Conservation (phyloP, 2,113 vertebrate genomes). For the Forbesichthys agassizii region DNA sequence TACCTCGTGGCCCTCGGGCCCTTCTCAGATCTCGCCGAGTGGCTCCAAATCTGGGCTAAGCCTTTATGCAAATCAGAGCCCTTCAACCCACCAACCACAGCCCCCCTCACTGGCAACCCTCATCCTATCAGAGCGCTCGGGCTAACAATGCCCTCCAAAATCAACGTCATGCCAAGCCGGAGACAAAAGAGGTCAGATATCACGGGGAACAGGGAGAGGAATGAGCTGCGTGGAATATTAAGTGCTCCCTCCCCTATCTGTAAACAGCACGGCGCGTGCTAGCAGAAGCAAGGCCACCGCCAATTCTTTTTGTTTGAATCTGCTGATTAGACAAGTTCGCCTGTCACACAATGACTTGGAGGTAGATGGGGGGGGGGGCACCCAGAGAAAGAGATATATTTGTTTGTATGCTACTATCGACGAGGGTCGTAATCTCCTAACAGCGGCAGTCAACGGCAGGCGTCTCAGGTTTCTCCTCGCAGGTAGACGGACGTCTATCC, state of each 20-base stretch:
- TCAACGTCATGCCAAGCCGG: constrained; percentile 74
- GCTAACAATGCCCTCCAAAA: constrained; percentile 80
- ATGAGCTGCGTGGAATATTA: constrained; percentile 71
- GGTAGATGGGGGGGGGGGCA: constrained; percentile 21
- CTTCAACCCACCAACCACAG: constrained; percentile 71
- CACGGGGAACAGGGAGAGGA: constrained; percentile 72
- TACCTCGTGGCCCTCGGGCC: constrained; percentile 76
- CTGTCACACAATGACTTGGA: constrained; percentile 65
- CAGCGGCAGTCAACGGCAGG: constrained; percentile 35
- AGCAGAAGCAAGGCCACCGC: constrained; percentile 69
- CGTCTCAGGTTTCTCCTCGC: constrained; percentile 44
- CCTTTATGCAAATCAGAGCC: constrained; percentile 76
- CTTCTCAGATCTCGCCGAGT: constrained; percentile 76
- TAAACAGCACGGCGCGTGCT: constrained; percentile 64
- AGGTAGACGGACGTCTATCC: constrained; percentile 52
- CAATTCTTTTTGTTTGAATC: constrained; percentile 74
- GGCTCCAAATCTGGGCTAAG: constrained; percentile 79
- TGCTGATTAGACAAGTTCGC: constrained; percentile 76
- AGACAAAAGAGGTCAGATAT: constrained; percentile 81
- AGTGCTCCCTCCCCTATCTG: constrained; percentile 66
- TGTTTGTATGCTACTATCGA: constrained; percentile 35
- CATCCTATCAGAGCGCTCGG: constrained; percentile 67
- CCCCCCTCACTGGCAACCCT: constrained; percentile 57
- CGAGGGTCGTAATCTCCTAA: neutral
- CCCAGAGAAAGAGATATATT: neutral